Percentiles rank a stretch among this genome's conserved stretches.
Evolutionary conservation across 2,113 vertebrate genomes (phyloP).

Genomic region (Bostrychus sinensis): DNA sequence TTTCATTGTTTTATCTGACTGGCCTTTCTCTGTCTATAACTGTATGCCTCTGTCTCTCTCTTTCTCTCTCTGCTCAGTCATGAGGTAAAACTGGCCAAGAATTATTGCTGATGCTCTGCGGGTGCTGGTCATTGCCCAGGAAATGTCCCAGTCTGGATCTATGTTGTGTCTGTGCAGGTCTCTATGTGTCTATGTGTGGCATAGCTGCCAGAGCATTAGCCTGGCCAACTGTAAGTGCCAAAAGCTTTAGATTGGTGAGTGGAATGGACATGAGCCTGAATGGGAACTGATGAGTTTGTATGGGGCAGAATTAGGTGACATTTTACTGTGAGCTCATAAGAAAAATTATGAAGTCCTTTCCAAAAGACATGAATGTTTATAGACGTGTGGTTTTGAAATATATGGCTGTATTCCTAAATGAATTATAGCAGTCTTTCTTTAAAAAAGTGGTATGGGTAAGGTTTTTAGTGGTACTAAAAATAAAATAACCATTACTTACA

Average conservation of each 20-base stretch:
- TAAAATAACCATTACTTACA: too few relatives aligned
- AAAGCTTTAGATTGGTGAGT: slow-evolving; percentile 65
- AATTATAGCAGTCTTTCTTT: too few relatives aligned
- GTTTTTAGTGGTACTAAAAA: too few relatives aligned
- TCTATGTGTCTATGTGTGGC: slow-evolving; percentile 53
- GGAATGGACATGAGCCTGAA: slow-evolving; percentile 65
- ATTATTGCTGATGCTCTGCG: slow-evolving; percentile 72
- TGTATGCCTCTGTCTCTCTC: slow-evolving; percentile 11
- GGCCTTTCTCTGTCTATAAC: slow-evolving; percentile 13
- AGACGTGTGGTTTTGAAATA: too few relatives aligned
- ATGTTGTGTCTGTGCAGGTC: slow-evolving; percentile 30
- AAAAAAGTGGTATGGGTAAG: too few relatives aligned
- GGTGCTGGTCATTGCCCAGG: slow-evolving; percentile 57
- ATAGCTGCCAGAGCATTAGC: slow-evolving; percentile 70
- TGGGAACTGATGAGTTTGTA: slow-evolving; percentile 73
- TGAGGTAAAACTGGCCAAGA: slow-evolving; percentile 63
- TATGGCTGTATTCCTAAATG: too few relatives aligned
- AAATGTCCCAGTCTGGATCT: slow-evolving; percentile 65
- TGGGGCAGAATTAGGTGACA: slow-evolving; percentile 60
- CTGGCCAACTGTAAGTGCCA: slow-evolving; percentile 56
- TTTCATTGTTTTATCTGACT: slow-evolving; percentile 58
- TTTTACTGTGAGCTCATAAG: slow-evolving; percentile 60
- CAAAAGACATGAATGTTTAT: too few relatives aligned
- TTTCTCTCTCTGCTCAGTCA: slow-evolving; percentile 43
- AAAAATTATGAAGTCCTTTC: slow-evolving; percentile 46